Percentiles rank a stretch among this genome's conserved stretches.
Conservation (phyloP, 2,113 vertebrate species). For the Rhea americana region DNA sequence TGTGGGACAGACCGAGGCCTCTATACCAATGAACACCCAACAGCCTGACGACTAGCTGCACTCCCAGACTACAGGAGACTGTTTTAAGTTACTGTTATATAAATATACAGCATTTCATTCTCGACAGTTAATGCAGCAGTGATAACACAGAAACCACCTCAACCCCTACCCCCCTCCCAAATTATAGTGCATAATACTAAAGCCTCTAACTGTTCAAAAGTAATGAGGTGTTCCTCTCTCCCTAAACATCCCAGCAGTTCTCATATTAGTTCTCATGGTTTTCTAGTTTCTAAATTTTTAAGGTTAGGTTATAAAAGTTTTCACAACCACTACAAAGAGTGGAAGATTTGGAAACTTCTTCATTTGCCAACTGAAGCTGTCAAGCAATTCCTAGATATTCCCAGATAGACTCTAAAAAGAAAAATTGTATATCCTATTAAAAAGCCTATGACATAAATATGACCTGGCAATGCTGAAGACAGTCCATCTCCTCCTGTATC, state of each 20-base stretch:
- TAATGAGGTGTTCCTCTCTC: neutral
- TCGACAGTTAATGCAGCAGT: neutral
- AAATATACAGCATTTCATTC: neutral
- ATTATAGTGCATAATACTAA: rapidly evolving
- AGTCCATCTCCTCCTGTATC: neutral
- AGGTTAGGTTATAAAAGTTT: neutral
- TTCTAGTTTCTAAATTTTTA: neutral
- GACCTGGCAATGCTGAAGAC: neutral
- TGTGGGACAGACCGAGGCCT: neutral
- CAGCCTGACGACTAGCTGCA: neutral
- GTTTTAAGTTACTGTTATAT: neutral
- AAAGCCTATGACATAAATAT: neutral
- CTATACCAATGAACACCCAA: neutral
- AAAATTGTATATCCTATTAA: neutral
- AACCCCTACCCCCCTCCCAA: too few relatives aligned
- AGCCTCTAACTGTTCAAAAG: neutral
- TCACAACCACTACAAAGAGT: neutral
- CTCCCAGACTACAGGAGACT: neutral
- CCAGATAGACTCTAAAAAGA: neutral
- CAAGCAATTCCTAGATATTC: neutral
- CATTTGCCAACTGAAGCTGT: neutral
- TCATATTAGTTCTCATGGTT: neutral
- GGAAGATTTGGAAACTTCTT: neutral
- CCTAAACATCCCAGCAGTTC: neutral
- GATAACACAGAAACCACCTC: neutral